Percentiles rank a stretch among this genome's conserved stretches.
Conservation (phyloP, 1,140 invertebrate genomes). For the Fragariocoptes setiger region DNA sequence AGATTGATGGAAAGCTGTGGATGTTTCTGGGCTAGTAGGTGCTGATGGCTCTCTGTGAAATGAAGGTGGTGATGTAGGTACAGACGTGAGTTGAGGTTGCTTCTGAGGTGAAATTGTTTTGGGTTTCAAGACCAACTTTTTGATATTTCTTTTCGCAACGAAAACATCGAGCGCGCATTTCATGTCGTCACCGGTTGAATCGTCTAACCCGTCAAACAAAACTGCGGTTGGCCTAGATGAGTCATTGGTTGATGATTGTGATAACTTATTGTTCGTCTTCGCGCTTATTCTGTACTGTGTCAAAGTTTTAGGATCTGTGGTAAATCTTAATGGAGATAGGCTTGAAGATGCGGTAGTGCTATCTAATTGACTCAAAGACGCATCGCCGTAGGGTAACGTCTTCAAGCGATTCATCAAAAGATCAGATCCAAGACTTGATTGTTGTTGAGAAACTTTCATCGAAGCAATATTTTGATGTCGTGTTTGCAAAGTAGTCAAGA, state of each 20-base stretch:
- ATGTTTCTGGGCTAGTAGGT: too few relatives aligned
- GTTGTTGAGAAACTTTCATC: too few relatives aligned
- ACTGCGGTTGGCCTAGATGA: conserved; percentile 7
- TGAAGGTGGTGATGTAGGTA: too few relatives aligned
- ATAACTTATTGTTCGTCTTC: conserved; percentile 1
- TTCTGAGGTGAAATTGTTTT: conserved; percentile 11
- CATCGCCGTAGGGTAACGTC: conserved; percentile 8
- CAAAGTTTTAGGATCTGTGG: conserved; percentile 9
- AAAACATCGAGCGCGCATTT: conserved; percentile 18
- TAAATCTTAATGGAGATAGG: conserved; percentile 5
- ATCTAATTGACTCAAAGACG: conserved; percentile 3
- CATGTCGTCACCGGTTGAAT: conserved; percentile 17
- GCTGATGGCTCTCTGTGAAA: too few relatives aligned
- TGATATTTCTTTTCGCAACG: conserved; percentile 22
- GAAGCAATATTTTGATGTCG: conserved; percentile 78
- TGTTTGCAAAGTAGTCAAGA: conserved; percentile 45
- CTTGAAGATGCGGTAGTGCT: background rate
- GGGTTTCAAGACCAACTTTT: conserved; percentile 20
- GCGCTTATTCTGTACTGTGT: conserved; percentile 7
- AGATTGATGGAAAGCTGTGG: too few relatives aligned
- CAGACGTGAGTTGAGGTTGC: too few relatives aligned
- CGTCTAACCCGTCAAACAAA: conserved; percentile 24
- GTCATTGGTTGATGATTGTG: background rate
- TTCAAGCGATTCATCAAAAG: conserved; percentile 5
- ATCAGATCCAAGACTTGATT: too few relatives aligned